Percentiles rank a stretch among this genome's conserved stretches.
Conservation (phyloP, 2,113 vertebrate species). For the Mionectes macconnelli region DNA sequence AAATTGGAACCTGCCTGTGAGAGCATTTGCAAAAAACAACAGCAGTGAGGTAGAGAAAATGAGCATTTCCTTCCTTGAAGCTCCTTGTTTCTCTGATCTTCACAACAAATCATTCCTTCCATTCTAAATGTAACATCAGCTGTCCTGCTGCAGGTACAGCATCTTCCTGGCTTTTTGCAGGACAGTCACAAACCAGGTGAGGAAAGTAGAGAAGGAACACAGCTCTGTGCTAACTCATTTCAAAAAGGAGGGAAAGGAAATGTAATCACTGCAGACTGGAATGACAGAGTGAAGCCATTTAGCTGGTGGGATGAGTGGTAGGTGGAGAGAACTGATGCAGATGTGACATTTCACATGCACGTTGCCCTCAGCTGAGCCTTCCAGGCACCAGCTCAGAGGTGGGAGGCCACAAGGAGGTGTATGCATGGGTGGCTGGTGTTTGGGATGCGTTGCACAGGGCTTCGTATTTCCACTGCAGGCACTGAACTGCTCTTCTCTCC, state of each 20-base stretch:
- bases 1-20: background rate
- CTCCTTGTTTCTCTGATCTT: constrained; percentile 14
- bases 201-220: background rate
- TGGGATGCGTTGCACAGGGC: background rate
- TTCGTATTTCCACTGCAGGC: background rate
- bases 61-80: background rate
- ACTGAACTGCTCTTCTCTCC: background rate
- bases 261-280: background rate
- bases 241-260: background rate
- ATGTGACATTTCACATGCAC: background rate
- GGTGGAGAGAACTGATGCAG: background rate
- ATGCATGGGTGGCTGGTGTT: background rate
- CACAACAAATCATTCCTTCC: background rate
- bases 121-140: background rate
- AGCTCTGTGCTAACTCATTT: background rate
- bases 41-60: background rate
- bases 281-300: background rate
- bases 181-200: background rate
- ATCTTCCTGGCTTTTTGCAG: background rate
- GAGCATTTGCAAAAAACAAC: background rate
- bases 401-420: background rate
- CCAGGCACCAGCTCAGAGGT: background rate
- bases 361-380: background rate
- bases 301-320: background rate
- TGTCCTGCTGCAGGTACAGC: background rate